phyloP scores from a whole-genome alignment of 1,140 invertebrate species.

The Aplysia californica region DNA sequence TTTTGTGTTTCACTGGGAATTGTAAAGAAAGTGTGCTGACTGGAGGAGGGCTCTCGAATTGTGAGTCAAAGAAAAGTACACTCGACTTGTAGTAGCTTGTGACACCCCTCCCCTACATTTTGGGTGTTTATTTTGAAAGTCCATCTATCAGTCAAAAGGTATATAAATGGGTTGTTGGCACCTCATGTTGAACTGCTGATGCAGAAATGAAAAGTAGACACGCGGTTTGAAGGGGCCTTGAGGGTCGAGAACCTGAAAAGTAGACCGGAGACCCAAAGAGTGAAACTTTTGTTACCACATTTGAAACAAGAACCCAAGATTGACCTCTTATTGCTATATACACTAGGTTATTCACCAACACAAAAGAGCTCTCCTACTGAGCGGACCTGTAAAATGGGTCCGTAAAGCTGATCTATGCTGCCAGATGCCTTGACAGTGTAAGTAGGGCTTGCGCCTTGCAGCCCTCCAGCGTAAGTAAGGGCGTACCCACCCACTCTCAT shows the following conservation, averaged over 20 bases:
- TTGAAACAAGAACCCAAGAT: constrained; percentile 25
- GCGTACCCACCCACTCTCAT: neutral
- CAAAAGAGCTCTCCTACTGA: constrained; percentile 3
- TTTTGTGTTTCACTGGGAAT: too few species aligned
- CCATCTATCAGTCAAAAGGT: neutral
- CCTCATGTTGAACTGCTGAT: neutral
- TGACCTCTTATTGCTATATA: constrained; percentile 30
- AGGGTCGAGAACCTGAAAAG: too few species aligned
- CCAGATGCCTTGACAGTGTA: constrained; percentile 10
- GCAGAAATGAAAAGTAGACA: neutral
- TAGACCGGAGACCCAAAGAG: too few species aligned
- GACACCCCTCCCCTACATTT: too few species aligned
- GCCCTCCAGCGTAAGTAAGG: constrained; percentile 24
- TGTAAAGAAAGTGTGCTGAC: too few species aligned
- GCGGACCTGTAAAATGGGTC: constrained; percentile 14
- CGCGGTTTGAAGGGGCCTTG: neutral
- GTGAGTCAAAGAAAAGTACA: too few species aligned
- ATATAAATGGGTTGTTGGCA: neutral
- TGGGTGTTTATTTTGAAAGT: too few species aligned
- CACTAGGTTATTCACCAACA: constrained; percentile 18
- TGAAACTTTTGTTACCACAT: too few species aligned
- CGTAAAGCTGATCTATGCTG: constrained; percentile 13
- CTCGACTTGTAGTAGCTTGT: too few species aligned
- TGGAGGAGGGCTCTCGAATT: too few species aligned
- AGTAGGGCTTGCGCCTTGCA: constrained; percentile 14